Conservation (phyloP, 2,113 vertebrate genomes). For the Perccottus glenii region DNA sequence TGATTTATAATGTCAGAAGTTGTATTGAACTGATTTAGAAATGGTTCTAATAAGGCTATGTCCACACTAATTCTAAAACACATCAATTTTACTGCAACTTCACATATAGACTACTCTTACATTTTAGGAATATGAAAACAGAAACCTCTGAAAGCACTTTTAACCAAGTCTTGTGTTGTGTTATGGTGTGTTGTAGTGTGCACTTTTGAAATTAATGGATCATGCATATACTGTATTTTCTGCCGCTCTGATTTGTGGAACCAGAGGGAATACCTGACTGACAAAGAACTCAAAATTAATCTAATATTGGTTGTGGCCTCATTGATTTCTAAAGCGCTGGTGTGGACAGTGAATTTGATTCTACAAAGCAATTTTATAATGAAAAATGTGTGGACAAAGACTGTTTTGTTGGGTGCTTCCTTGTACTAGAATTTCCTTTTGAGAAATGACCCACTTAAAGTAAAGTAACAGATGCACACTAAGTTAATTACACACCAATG, state of each 20-base stretch:
- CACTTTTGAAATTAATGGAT: too few relatives aligned
- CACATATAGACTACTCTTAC: too few relatives aligned
- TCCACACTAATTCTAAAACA: neutral
- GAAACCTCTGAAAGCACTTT: neutral
- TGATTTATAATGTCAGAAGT: conserved; percentile 1
- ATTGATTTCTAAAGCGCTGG: neutral
- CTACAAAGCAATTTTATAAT: neutral
- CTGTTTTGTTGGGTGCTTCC: neutral
- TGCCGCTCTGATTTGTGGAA: neutral
- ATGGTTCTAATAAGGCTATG: too few relatives aligned
- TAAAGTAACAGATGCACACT: neutral
- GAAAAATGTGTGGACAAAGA: neutral
- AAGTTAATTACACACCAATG: neutral
- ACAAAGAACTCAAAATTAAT: neutral
- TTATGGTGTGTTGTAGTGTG: neutral
- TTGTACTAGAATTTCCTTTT: neutral
- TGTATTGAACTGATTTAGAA: neutral
- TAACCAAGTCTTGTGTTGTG: neutral
- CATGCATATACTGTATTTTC: neutral
- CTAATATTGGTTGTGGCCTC: neutral
- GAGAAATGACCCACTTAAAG: conserved; percentile 1
- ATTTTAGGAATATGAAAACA: too few relatives aligned
- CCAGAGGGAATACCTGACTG: neutral
- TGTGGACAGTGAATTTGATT: neutral
- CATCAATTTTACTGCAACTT: neutral